Evolutionary conservation across 2,113 vertebrate species (phyloP), one percentile per base, ranked within the genome.

Genomic region (Phyllopteryx taeniolatus): DNA sequence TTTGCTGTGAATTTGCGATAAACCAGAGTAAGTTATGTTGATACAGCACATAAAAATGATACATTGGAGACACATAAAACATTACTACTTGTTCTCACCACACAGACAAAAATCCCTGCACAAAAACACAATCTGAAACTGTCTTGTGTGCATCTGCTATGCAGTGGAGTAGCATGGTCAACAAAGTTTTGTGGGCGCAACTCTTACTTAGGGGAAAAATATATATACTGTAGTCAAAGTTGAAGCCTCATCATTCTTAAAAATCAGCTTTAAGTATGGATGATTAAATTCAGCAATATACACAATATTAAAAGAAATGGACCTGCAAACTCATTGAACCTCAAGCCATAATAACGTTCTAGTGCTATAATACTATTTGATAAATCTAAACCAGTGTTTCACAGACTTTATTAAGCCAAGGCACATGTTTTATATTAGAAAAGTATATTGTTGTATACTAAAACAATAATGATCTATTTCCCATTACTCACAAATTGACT

Each of bases 1-100:
- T 92, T 95, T 31, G 87, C 96, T 96, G 89, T 74, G 71, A 77
- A 89, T 47, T 35, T 31, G 88, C 27, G 51, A 81, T 49, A 72
- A 33, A 79, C 31, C 0, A 13, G 0, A 54, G 76, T 82, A 61
- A 39, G 17, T 51, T 43, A n/a, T 70, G 27, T 47, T 71, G 20
- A 67, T 27, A 54, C 10, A 2, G 54, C 15, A 74, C 19, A 68
- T 49, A 27, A 61, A 31, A 10, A 70, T 65, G 2, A 66, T 22
- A 44, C 0, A 60, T 56, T 19, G 53, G 43, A 43, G 47, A 27
- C 19, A 64, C 27, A 75, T 69, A 49, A 42, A 72, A 66, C 13
- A 62, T n/a, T 39, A 59, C 56, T 66, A 66, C 64, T 17, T 66
- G 11, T 66, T 66, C 42, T 47, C 12, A 66, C 10, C 10, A 43